Evolutionary conservation across 2,113 vertebrate genomes (phyloP).

Genomic region (Chloebia gouldiae): DNA sequence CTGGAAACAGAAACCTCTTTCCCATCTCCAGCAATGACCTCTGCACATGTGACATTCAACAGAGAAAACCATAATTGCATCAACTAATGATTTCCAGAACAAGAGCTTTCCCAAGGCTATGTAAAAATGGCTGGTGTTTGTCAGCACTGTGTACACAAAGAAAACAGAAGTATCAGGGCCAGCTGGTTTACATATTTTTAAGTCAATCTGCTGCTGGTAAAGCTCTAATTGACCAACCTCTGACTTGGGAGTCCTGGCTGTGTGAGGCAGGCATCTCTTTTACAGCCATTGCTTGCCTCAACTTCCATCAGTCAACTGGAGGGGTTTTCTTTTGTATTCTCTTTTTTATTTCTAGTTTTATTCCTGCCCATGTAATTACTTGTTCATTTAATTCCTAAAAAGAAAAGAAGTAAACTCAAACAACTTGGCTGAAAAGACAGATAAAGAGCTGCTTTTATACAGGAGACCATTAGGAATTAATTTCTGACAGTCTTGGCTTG

Average conservation of each 20-base stretch:
- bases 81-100: neutral
- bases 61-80: neutral
- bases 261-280: accelerated
- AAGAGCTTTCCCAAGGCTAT: slow-evolving; percentile 5
- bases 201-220: neutral
- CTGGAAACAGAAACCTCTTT: neutral
- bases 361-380: neutral
- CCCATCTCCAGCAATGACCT: neutral
- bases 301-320: neutral
- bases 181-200: slow-evolving; percentile 18
- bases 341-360: neutral
- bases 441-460: neutral
- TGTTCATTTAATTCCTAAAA: neutral
- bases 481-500: neutral
- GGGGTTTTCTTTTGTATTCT: neutral
- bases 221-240: neutral
- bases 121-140: neutral
- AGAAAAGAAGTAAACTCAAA: neutral
- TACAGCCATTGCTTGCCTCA: neutral
- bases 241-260: neutral
- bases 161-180: neutral
- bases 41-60: neutral
- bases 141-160: neutral
- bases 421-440: neutral
- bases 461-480: neutral